Evolutionary conservation across 1,140 invertebrate species (phyloP), one percentile per base, ranked within the genome.

Genomic region (Pogonomyrmex barbatus): DNA sequence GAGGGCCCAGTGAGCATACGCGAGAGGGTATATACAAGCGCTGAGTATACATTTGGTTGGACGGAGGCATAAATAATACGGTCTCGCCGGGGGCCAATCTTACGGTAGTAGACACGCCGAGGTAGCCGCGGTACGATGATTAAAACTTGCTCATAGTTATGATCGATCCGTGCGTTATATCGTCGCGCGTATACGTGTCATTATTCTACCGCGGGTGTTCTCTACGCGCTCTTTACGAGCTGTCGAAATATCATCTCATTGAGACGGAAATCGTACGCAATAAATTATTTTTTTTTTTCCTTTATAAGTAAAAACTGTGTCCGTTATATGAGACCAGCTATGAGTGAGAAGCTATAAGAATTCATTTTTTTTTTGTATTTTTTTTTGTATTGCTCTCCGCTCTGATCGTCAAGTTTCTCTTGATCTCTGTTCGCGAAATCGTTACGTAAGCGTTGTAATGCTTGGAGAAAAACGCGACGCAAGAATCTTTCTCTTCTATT

Each of bases 31-130:
- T 56, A 39, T 36, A 52, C 70, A 52, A 60, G 71, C 63, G 2
- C 56, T 54, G 54, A 47, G 60, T 83, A 75, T 87, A 83, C 85
- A 82, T 83, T 89, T 78, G 81, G 67, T 30, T 62, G 73, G 67
- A 62, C 62, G 60, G 36, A 76, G 87, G 85, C 67, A 89, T 87
- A 89, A 81, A 89, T 89, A 87, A 90, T 89, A 87, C 60, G 50
- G 85, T 86, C 75, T 81, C 68, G 85, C 68, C 85, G 56, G 42
- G 52, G 56, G 70, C 73, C 71, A 88, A 89, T 88, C 88, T 89
- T 73, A 83, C 71, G 77, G 82, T 73, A 45, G 56, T 73, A 78
- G 73, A 78, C 62, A 63, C 60, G 39, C 24, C 42, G 71, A 76
- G 71, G 39, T 62, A 58, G 39, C 58, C 36, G 58, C 73, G 58